Conservation (phyloP, 2,888 invertebrate species). For the Conomelus anceps region DNA sequence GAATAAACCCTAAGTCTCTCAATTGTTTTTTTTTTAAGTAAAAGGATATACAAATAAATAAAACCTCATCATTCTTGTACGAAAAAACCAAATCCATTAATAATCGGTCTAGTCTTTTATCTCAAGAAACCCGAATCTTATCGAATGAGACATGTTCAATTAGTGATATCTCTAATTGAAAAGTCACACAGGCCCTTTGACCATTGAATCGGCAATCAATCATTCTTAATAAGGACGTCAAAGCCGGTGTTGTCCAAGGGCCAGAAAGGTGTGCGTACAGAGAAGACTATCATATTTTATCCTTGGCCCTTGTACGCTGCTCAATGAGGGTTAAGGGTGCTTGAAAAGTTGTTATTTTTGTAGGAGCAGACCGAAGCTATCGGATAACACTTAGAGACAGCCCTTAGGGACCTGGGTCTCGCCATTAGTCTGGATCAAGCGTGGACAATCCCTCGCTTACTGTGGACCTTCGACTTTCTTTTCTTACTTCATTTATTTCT, state of each 20-base stretch:
- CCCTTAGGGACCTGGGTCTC: neutral
- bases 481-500: neutral
- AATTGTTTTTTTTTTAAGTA: no score
- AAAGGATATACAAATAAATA: no score
- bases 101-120: no score
- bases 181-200: neutral
- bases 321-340: neutral
- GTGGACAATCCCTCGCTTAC: neutral
- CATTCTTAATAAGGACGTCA: neutral
- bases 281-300: neutral
- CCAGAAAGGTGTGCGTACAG: neutral
- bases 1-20: no score
- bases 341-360: neutral
- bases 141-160: neutral
- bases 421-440: neutral
- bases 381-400: neutral
- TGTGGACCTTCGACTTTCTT: neutral
- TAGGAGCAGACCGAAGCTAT: neutral
- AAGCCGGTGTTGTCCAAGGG: neutral
- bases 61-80: no score
- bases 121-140: neutral
- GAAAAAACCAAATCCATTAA: no score
- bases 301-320: neutral
- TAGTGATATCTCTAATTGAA: neutral
- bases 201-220: neutral